phyloP scores from a whole-genome alignment of 2,888 invertebrate species.

The Carcina quercana region DNA sequence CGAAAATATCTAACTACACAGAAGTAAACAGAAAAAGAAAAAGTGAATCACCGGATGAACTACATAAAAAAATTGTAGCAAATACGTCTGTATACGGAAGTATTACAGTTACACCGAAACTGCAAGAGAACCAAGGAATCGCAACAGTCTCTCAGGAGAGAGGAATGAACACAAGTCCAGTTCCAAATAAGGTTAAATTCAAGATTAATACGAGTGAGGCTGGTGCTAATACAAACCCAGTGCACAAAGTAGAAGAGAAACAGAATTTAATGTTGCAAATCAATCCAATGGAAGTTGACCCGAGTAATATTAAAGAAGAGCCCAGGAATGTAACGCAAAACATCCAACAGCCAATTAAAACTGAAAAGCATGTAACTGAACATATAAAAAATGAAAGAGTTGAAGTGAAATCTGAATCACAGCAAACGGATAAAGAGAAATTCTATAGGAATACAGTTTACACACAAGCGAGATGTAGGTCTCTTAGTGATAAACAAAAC shows the following conservation, averaged over 20 bases:
- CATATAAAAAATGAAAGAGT: neutral
- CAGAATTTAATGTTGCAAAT: constrained; percentile 19
- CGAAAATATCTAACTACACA: too few species aligned
- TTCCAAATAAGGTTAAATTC: constrained; percentile 6
- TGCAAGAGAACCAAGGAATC: constrained; percentile 23
- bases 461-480: constrained; percentile 53
- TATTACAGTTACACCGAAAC: constrained; percentile 13
- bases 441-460: constrained; percentile 57
- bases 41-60: constrained; percentile 56
- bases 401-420: neutral
- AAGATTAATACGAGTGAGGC: constrained; percentile 16
- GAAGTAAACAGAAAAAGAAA: constrained; percentile 45
- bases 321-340: constrained; percentile 15
- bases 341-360: constrained; percentile 1
- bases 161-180: constrained; percentile 15
- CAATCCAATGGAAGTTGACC: constrained; percentile 16
- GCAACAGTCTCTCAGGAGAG: constrained; percentile 22
- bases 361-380: neutral
- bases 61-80: constrained; percentile 29
- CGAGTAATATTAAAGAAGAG: constrained; percentile 15
- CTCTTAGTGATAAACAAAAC: constrained; percentile 36
- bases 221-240: constrained; percentile 15
- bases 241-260: constrained; percentile 24
- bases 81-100: constrained; percentile 18
- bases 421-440: constrained; percentile 37